Evolutionary conservation across 2,888 invertebrate species (phyloP).

Genomic region (Brachypterus glaber): DNA sequence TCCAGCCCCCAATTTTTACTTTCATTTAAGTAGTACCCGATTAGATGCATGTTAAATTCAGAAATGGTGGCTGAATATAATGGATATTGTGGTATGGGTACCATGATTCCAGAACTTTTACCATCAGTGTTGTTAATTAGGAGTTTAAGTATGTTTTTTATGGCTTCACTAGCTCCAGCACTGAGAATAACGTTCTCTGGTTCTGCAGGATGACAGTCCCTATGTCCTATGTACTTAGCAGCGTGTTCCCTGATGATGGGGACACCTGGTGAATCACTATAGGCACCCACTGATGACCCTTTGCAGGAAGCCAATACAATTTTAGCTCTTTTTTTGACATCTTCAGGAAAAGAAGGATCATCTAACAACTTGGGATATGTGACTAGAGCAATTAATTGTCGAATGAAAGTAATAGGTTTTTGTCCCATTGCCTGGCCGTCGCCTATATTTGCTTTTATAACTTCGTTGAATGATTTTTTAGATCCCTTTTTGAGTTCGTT

Average conservation of each 20-base stretch:
- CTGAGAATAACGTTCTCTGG: conserved; percentile 75
- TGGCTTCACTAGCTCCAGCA: conserved; percentile 87
- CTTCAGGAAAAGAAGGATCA: conserved; percentile 55
- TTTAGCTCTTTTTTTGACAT: conserved; percentile 69
- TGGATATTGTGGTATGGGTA: conserved; percentile 98
- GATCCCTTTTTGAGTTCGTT: conserved; percentile 82
- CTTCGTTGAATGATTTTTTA: conserved; percentile 81
- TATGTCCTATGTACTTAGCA: conserved; percentile 73
- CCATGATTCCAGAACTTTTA: conserved; percentile 75
- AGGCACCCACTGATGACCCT: conserved; percentile 80
- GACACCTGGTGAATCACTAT: conserved; percentile 84
- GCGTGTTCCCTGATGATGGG: conserved; percentile 80
- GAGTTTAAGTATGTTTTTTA: conserved; percentile 78
- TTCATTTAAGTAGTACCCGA: conserved; percentile 90
- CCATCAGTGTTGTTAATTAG: conserved; percentile 49
- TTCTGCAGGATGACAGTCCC: conserved; percentile 67
- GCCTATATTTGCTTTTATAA: conserved; percentile 95
- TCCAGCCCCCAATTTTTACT: conserved; percentile 77
- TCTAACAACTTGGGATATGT: conserved; percentile 64
- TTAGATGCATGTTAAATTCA: conserved; percentile 78
- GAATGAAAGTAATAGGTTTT: conserved; percentile 83
- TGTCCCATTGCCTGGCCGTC: conserved; percentile 99
- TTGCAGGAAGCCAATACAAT: conserved; percentile 59
- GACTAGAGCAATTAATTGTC: conserved; percentile 82
- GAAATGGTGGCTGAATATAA: conserved; percentile 91